A percentile compares a stretch with the other conserved stretches of the same genome.
Evolutionary conservation across 2,888 invertebrate species (phyloP).

Genomic region (Stomorhina lunata): DNA sequence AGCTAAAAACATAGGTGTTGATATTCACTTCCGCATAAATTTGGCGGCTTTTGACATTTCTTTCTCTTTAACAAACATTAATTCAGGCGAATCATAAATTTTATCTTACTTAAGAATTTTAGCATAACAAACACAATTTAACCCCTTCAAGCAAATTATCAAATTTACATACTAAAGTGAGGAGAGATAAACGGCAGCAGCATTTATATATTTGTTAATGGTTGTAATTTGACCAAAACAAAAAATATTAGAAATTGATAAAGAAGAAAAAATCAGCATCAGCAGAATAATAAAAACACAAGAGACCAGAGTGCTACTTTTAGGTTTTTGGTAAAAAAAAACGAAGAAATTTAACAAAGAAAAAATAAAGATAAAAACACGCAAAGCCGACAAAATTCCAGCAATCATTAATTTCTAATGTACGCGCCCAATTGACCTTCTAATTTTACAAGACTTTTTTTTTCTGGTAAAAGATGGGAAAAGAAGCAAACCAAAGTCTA

Average conservation of each 20-base stretch:
- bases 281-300: background rate
- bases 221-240: conserved; percentile 37
- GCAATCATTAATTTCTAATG: conserved; percentile 62
- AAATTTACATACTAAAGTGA: conserved; percentile 30
- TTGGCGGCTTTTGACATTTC: conserved; percentile 33
- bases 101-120: conserved; percentile 51
- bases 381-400: conserved; percentile 57
- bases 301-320: conserved; percentile 36
- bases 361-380: conserved; percentile 12
- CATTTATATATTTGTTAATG: conserved; percentile 32
- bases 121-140: conserved; percentile 38
- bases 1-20: background rate
- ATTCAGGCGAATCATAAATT: conserved; percentile 30
- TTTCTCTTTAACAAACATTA: background rate
- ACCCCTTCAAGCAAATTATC: conserved; percentile 61
- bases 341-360: background rate
- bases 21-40: conserved; percentile 6
- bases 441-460: conserved; percentile 57
- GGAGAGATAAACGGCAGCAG: conserved; percentile 22
- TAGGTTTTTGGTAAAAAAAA: conserved; percentile 20
- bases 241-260: background rate
- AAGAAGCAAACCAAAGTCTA: background rate
- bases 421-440: conserved; percentile 61
- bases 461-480: conserved; percentile 9
- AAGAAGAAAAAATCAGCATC: background rate